These are phyloP conservation scores for Pandemis heparana DNA, from an alignment of 2,888 invertebrate species.

Conservation along the genomic window DNA sequence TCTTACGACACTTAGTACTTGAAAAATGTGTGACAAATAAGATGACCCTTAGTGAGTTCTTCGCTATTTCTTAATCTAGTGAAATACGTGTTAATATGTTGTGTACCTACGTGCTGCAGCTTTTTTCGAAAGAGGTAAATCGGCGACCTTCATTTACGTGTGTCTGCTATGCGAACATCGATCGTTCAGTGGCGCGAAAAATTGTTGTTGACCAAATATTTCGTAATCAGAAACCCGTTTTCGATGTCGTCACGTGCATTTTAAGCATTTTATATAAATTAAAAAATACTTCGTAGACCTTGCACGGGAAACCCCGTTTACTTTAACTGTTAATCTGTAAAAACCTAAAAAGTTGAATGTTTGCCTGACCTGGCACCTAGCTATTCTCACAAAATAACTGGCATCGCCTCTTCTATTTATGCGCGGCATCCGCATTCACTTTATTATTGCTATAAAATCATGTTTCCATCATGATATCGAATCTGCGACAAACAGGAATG, in stretches of 20 bases:
- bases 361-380: background rate
- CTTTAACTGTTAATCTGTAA: conserved; percentile 11
- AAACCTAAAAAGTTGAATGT: conserved; percentile 1
- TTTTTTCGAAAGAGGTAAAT: conserved; percentile 55
- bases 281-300: conserved; percentile 21
- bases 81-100: conserved; percentile 46
- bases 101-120: conserved; percentile 45
- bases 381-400: background rate
- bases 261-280: conserved; percentile 41
- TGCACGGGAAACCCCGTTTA: conserved; percentile 21
- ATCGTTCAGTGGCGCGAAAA: conserved; percentile 64
- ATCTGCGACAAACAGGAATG: background rate
- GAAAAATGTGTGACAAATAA: conserved; percentile 35
- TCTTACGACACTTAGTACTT: conserved; percentile 38
- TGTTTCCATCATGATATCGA: background rate
- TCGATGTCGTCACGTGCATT: conserved; percentile 56
- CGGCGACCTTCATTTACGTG: conserved; percentile 56
- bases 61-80: conserved; percentile 30
- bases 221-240: conserved; percentile 65
- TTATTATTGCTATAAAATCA: background rate
- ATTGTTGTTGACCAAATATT: conserved; percentile 67
- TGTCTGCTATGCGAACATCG: conserved; percentile 60
- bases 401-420: background rate
- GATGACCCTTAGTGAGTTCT: conserved; percentile 20
- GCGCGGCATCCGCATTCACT: background rate